These are phyloP conservation scores for Aricia artaxerxes DNA, from an alignment of 2,888 invertebrate species.

Conservation along the genomic window DNA sequence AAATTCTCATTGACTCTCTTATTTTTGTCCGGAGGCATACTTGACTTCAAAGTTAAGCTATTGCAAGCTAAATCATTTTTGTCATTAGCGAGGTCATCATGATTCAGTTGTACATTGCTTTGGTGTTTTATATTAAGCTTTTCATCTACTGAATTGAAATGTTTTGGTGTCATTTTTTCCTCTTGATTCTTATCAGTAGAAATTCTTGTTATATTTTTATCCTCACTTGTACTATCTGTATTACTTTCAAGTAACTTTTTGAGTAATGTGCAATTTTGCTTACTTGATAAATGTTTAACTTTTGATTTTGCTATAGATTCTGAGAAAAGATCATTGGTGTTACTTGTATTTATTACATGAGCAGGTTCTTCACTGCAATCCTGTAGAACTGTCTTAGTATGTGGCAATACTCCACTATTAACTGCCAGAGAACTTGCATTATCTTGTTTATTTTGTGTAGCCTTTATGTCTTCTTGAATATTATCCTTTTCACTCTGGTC, in stretches of 20 bases:
- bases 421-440: constrained; percentile 24
- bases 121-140: constrained; percentile 4
- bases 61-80: constrained; percentile 39
- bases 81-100: constrained; percentile 31
- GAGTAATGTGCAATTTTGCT: constrained; percentile 68
- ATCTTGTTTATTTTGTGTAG: constrained; percentile 29
- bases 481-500: constrained; percentile 5
- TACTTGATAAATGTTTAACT: constrained; percentile 37
- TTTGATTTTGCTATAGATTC: constrained; percentile 37
- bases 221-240: constrained; percentile 56
- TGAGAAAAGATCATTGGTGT: constrained; percentile 31
- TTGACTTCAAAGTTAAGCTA: constrained; percentile 44
- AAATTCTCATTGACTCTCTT: constrained; percentile 58
- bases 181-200: constrained; percentile 34
- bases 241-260: constrained; percentile 70
- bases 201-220: constrained; percentile 47
- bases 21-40: constrained; percentile 53
- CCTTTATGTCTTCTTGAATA: constrained; percentile 32
- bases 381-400: not conserved
- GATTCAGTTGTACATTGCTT: constrained; percentile 34
- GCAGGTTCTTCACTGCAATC: constrained; percentile 13
- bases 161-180: constrained; percentile 30
- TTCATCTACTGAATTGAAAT: not conserved
- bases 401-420: constrained; percentile 25
- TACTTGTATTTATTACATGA: constrained; percentile 31